These are phyloP conservation scores for Pleuronectes platessa DNA, from an alignment of 2,113 vertebrate species.

Conservation along the genomic window DNA sequence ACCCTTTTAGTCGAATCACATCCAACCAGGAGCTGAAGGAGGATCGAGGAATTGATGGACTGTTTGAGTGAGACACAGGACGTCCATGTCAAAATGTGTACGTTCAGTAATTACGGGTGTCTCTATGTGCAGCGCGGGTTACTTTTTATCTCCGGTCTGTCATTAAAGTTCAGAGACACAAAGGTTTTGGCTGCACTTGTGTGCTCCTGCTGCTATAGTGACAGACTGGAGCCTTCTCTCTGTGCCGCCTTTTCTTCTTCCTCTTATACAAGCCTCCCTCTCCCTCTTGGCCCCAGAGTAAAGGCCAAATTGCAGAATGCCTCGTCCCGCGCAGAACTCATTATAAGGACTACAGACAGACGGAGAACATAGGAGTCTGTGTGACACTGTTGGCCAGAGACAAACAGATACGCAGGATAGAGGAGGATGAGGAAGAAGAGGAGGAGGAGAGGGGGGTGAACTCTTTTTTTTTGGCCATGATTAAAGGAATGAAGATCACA, in stretches of 20 bases:
- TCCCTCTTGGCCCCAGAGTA: constrained; percentile 48
- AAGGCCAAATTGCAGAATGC: constrained; percentile 64
- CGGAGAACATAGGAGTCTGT: constrained; percentile 70
- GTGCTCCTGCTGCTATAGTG: constrained; percentile 37
- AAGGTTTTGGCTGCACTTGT: background rate
- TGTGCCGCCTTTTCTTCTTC: constrained; percentile 35
- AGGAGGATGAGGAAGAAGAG: constrained; percentile 21
- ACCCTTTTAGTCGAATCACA: background rate
- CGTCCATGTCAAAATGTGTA: background rate
- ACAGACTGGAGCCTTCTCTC: constrained; percentile 37
- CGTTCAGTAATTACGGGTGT: background rate
- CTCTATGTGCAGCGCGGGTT: background rate
- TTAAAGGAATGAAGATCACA: constrained; percentile 57
- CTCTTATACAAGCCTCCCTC: constrained; percentile 37
- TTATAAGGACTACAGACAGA: constrained; percentile 56
- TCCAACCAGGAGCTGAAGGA: background rate
- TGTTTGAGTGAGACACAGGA: background rate
- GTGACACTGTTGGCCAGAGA: constrained; percentile 56
- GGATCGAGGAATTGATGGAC: background rate
- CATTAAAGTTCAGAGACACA: background rate
- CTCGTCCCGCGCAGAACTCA: constrained; percentile 62
- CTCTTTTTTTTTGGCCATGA: constrained; percentile 10
- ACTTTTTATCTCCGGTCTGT: background rate
- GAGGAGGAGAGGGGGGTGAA: constrained; percentile 3
- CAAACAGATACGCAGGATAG: constrained; percentile 47